Base-by-base conservation (phyloP, 1,140 invertebrate genomes). In the Zaprionus gabonicus region DNA sequence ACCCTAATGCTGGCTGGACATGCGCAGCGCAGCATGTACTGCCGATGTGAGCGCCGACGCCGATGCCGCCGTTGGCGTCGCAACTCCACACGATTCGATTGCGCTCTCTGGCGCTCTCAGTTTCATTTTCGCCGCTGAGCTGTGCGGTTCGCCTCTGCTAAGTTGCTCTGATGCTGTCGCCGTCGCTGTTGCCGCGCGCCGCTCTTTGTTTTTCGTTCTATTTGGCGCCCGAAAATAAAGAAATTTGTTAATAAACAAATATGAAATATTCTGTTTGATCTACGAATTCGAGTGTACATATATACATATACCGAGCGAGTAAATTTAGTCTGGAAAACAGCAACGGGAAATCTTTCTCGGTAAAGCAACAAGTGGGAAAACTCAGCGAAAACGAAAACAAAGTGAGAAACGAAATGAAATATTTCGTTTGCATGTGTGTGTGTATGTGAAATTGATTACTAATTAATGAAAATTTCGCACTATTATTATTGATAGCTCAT, bases 341-440 rank as follows among this genome's bases (percentile, higher is more conserved):
- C 64, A 69, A 62, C 25, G 56, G 65, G 36, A 64, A 75, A 70
- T 9, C 17, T 46, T 17, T 17, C n/a, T 46, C 2, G 66, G 80
- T 55, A 23, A 23, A 51, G 72, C 53, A 44, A 69, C 20, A 56
- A 56, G 25, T 62, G 59, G 41, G 41, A 53, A 64, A 74, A 34
- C 65, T 58, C 56, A 60, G 46, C 63, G 82, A 79, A 81, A 78
- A 56, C 74, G 66, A 81, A 75, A 84, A 70, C 49, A 46, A 74
- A 55, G 31, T 51, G 73, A 67, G 67, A 58, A 63, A 56, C 67
- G 62, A 58, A 63, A 60, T 55, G 27, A 57, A 58, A 71, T 53
- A 71, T 59, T 74, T 20, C 4, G 17, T 15, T 23, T 53, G 46
- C 31, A 44, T 53, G 44, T 76, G 63, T 67, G 63, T 67, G 44